Evolutionary conservation across 2,888 invertebrate species (phyloP).

Genomic region (Hydroisotoma schaefferi): DNA sequence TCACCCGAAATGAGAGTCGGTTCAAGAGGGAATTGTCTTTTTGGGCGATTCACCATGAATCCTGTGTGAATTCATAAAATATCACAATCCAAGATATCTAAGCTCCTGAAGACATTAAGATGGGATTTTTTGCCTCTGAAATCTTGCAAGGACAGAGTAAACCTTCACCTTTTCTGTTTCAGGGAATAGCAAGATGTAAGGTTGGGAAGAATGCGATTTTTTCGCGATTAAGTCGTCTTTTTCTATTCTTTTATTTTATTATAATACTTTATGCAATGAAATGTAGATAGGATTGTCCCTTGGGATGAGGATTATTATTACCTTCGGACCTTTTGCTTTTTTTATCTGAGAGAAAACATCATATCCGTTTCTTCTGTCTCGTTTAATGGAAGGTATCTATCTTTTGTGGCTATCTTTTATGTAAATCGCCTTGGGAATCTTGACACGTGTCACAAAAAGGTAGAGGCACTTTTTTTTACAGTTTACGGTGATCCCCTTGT

Average conservation of each 20-base stretch:
- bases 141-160: too few species aligned
- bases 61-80: constrained; percentile 3
- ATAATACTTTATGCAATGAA: too few species aligned
- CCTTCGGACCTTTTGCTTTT: background rate
- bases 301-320: background rate
- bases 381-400: too few species aligned
- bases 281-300: constrained; percentile 1
- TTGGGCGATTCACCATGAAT: constrained; percentile 18
- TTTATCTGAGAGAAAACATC: background rate
- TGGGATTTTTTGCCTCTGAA: constrained; percentile 10
- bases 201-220: constrained; percentile 10
- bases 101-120: constrained; percentile 1
- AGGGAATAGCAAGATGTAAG: too few species aligned
- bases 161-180: too few species aligned
- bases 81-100: background rate
- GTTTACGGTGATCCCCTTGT: too few species aligned
- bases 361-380: background rate
- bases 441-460: constrained; percentile 13
- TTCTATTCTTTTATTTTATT: too few species aligned
- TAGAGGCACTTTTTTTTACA: background rate
- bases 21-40: constrained; percentile 21
- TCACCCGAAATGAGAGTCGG: constrained; percentile 14
- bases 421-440: constrained; percentile 16
- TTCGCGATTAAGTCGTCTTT: background rate
- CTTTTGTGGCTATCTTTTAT: background rate